A percentile compares a stretch with the other conserved stretches of the same genome.
These are phyloP conservation scores for Metopia argyrocephala DNA, from an alignment of 2,888 invertebrate species.

Conservation along the genomic window DNA sequence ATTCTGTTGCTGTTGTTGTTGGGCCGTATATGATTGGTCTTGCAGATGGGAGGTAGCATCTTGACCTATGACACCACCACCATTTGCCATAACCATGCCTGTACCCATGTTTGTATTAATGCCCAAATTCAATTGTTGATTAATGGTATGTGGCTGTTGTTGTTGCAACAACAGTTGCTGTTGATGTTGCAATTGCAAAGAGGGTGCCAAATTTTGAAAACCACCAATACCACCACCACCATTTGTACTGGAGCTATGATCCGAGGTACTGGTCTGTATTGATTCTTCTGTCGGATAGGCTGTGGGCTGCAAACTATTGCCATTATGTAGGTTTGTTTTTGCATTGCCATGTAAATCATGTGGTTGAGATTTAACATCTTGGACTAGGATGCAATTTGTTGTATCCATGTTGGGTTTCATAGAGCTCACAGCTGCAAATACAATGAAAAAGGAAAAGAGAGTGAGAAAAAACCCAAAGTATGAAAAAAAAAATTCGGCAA, in stretches of 20 bases:
- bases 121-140: constrained; percentile 69
- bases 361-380: constrained; percentile 87
- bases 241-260: constrained; percentile 82
- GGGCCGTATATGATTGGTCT: constrained; percentile 75
- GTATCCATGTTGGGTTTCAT: constrained; percentile 93
- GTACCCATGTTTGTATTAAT: constrained; percentile 59
- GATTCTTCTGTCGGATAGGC: constrained; percentile 89
- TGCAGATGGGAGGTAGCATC: constrained; percentile 69
- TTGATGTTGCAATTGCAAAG: constrained; percentile 80
- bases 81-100: constrained; percentile 32
- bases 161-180: constrained; percentile 81
- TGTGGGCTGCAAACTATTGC: constrained; percentile 75
- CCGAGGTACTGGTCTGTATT: constrained; percentile 84
- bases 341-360: constrained; percentile 88
- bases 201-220: constrained; percentile 69
- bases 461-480: constrained; percentile 9
- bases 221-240: constrained; percentile 57
- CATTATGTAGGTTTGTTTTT: constrained; percentile 69
- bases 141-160: constrained; percentile 78
- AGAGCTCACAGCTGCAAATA: constrained; percentile 90
- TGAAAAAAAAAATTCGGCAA: constrained; percentile 21
- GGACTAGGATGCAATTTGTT: constrained; percentile 92
- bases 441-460: neutral
- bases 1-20: constrained; percentile 76
- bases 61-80: constrained; percentile 64